Conservation (phyloP, 2,113 vertebrate genomes). For the Fulica atra region DNA sequence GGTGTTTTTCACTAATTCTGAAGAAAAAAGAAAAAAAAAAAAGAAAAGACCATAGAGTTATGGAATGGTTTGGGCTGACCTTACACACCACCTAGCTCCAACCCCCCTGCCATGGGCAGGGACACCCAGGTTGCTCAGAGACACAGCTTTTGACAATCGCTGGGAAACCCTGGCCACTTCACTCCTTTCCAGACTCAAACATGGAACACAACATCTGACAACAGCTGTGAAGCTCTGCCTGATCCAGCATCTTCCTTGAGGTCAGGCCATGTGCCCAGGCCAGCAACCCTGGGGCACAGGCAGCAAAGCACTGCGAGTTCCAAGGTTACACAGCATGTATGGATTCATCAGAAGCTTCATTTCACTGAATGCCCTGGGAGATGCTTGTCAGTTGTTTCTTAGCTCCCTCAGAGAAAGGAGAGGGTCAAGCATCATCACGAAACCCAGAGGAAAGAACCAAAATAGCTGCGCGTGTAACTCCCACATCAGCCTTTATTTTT, state of each 20-base stretch:
- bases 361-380: not conserved
- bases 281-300: not conserved
- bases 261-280: not conserved
- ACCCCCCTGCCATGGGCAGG: too few relatives aligned
- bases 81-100: too few relatives aligned
- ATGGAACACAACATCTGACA: not conserved
- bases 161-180: not conserved
- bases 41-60: too few relatives aligned
- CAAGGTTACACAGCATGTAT: not conserved
- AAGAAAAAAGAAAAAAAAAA: too few relatives aligned
- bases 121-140: not conserved
- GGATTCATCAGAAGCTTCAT: not conserved
- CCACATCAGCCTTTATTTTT: conserved; percentile 5
- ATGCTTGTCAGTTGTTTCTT: not conserved
- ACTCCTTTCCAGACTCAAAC: not conserved
- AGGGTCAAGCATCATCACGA: not conserved
- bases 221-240: not conserved
- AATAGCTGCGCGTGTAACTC: not conserved
- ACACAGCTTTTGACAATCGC: not conserved
- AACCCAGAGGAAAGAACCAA: not conserved
- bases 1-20: not conserved
- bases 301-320: not conserved
- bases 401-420: not conserved
- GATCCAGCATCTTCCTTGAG: not conserved
- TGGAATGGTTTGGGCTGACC: too few relatives aligned